Evolutionary conservation across 2,797 vertebrate genomes (phyloP).

Genomic region (Sus cebifrons): DNA sequence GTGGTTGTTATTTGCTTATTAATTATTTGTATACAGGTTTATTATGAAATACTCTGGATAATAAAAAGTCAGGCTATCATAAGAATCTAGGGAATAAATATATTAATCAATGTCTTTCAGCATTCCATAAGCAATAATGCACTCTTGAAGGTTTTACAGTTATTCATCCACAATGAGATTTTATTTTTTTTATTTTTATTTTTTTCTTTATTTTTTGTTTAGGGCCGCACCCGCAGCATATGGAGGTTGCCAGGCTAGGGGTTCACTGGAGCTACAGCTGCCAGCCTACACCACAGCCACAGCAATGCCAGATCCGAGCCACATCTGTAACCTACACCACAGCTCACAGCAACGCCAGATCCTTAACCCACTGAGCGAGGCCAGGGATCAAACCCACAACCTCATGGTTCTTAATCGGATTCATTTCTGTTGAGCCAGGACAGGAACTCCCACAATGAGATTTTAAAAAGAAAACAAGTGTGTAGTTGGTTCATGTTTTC

Average conservation of each 20-base stretch:
- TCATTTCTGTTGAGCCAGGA: too few species aligned
- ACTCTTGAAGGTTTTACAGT: slow-evolving; percentile 31
- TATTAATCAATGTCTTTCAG: slow-evolving; percentile 54
- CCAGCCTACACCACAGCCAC: too few species aligned
- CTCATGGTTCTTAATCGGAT: too few species aligned
- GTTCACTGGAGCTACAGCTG: too few species aligned
- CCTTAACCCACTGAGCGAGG: too few species aligned
- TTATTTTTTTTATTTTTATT: not conserved
- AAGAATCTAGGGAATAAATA: slow-evolving; percentile 68
- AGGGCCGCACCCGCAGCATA: too few species aligned
- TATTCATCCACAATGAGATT: slow-evolving; percentile 41
- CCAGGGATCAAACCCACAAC: too few species aligned
- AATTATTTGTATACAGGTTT: slow-evolving; percentile 31
- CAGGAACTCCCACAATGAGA: not conserved
- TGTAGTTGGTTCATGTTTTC: not conserved
- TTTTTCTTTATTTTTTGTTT: too few species aligned
- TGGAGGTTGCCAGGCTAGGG: too few species aligned
- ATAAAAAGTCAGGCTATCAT: slow-evolving; percentile 40
- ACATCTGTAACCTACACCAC: too few species aligned
- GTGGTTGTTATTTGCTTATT: slow-evolving; percentile 21
- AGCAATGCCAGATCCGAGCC: too few species aligned
- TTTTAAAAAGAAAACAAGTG: not conserved
- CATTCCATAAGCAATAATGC: not conserved
- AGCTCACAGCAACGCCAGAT: too few species aligned
- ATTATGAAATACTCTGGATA: slow-evolving; percentile 5